Evolutionary conservation across 2,888 invertebrate genomes (phyloP).

Genomic region (Temnothorax unifasciatus): DNA sequence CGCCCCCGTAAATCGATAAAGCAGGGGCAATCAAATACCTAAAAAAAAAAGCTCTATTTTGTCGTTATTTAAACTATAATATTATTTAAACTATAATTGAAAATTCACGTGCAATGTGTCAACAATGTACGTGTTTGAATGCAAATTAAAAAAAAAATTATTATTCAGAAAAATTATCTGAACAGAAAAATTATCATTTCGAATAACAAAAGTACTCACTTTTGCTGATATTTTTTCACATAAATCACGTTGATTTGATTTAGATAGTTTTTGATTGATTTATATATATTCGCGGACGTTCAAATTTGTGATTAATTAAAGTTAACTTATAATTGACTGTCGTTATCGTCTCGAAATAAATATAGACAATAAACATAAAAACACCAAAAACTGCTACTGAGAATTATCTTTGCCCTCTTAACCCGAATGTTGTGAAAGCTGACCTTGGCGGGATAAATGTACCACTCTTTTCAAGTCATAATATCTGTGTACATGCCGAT

Average conservation of each 20-base stretch:
- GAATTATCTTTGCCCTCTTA: constrained; percentile 68
- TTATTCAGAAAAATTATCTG: background rate
- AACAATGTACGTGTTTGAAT: background rate
- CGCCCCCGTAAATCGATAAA: constrained; percentile 53
- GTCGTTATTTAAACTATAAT: background rate
- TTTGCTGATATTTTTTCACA: background rate
- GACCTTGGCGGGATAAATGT: constrained; percentile 63
- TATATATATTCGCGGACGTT: constrained; percentile 38
- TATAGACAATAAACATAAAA: constrained; percentile 59
- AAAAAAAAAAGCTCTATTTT: background rate
- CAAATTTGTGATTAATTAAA: constrained; percentile 59
- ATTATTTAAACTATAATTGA: background rate
- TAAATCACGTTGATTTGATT: constrained; percentile 18
- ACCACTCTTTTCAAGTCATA: constrained; percentile 42
- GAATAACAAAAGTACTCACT: background rate
- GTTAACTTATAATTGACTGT: constrained; percentile 51
- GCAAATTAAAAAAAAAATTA: constrained; percentile 25
- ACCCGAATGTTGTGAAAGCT: constrained; percentile 71
- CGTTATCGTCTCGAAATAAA: constrained; percentile 62
- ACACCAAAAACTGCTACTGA: constrained; percentile 52
- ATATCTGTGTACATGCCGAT: constrained; percentile 52
- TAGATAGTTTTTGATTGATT: background rate
- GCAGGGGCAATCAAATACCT: background rate
- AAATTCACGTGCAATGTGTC: background rate
- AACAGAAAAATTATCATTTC: background rate